Evolutionary conservation across 2,797 vertebrate genomes (phyloP).

Genomic region (Sebastes steindachneri): DNA sequence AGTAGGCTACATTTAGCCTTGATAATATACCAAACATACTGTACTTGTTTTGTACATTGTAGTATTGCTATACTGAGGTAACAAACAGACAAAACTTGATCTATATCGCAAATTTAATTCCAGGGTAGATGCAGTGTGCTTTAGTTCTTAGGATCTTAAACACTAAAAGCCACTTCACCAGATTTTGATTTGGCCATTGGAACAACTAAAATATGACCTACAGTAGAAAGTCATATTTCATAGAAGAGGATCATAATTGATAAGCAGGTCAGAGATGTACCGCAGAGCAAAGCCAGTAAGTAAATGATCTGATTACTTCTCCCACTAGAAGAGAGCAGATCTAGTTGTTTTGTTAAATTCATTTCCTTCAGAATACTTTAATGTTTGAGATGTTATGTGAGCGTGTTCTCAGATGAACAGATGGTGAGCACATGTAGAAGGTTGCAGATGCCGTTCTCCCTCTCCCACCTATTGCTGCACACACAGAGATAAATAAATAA

Average conservation of each 20-base stretch:
- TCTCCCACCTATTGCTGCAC: conserved; percentile 16
- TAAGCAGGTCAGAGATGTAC: neutral
- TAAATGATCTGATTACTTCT: neutral
- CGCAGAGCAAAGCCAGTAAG: neutral
- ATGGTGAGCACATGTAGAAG: conserved; percentile 22
- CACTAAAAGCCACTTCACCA: neutral
- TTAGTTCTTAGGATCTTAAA: fast-evolving
- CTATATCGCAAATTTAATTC: neutral
- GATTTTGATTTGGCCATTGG: neutral
- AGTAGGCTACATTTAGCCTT: no score
- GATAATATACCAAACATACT: no score
- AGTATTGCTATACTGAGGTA: no score
- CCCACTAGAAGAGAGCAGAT: neutral
- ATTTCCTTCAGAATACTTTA: neutral
- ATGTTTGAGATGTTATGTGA: neutral
- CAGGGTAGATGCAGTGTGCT: neutral
- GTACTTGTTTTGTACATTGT: no score
- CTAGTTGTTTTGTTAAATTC: neutral
- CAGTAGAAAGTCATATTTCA: neutral
- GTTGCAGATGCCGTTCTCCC: neutral
- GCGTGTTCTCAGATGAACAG: conserved; percentile 21
- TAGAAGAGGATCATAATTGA: neutral
- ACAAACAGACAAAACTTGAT: no score
- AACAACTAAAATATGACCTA: neutral
- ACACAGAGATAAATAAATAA: neutral